These are phyloP conservation scores for Spodoptera litura DNA, from an alignment of 1,140 invertebrate genomes.

Conservation along the genomic window DNA sequence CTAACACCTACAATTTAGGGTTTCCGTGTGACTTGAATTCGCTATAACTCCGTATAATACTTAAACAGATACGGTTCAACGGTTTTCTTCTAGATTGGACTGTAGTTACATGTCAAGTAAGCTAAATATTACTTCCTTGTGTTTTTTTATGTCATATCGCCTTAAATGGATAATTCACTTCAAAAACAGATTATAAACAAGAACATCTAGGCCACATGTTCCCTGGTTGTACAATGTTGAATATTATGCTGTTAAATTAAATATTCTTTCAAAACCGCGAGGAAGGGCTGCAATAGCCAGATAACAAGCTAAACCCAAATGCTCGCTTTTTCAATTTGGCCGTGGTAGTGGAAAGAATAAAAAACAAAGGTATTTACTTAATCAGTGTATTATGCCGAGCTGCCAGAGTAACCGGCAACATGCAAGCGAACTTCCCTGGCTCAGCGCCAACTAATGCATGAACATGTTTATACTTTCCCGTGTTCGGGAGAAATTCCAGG, in stretches of 20 bases:
- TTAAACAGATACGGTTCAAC: background rate
- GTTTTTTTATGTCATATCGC: background rate
- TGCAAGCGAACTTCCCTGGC: constrained; percentile 38
- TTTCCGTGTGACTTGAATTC: constrained; percentile 8
- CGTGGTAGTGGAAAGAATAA: constrained; percentile 16
- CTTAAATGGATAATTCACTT: too few relatives aligned
- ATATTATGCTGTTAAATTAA: background rate
- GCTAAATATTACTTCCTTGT: background rate
- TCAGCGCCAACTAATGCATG: constrained; percentile 42
- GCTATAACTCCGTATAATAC: background rate
- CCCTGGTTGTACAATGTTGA: background rate
- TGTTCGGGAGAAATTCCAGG: constrained; percentile 42
- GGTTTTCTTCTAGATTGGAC: background rate
- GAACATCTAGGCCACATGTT: background rate
- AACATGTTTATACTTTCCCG: constrained; percentile 46
- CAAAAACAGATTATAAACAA: too few relatives aligned
- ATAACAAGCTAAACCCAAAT: constrained; percentile 29
- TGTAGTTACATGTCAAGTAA: background rate
- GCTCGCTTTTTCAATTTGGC: constrained; percentile 37
- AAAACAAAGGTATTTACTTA: constrained; percentile 39
- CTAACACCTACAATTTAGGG: constrained; percentile 27
- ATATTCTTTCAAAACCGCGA: constrained; percentile 1
- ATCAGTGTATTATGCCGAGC: constrained; percentile 35
- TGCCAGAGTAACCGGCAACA: constrained; percentile 31
- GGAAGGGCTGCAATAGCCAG: constrained; percentile 25